Percentiles rank a stretch among this genome's conserved stretches.
Evolutionary conservation across 2,888 invertebrate genomes (phyloP).

Genomic region (Coelinius sp.): DNA sequence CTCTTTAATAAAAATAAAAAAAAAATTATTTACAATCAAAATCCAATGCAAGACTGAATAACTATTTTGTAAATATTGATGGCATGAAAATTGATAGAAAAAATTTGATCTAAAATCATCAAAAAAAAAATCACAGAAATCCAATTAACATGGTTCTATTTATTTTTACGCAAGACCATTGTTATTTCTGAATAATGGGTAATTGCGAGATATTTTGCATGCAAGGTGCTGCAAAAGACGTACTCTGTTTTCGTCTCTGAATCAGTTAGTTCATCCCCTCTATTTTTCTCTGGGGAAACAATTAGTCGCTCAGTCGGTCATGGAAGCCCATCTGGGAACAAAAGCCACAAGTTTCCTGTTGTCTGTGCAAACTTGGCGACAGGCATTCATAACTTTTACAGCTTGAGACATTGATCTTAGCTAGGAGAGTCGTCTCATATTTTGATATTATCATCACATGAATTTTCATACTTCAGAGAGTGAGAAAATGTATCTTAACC

Average conservation of each 20-base stretch:
- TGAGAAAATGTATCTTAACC: no score
- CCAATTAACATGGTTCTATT: not conserved
- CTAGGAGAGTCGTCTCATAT: not conserved
- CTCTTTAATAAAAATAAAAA: no score
- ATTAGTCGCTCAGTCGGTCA: constrained; percentile 5
- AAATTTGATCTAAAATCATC: no score
- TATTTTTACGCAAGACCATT: not conserved
- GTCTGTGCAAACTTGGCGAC: not conserved
- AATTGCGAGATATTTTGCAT: constrained; percentile 1
- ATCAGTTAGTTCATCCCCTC: not conserved
- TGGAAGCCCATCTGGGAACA: not conserved
- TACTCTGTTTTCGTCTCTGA: not conserved
- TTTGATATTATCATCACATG: no score
- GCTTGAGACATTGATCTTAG: not conserved
- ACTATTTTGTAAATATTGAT: no score
- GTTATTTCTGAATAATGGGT: not conserved
- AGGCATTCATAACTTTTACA: not conserved
- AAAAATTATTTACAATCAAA: no score
- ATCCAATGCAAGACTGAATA: no score
- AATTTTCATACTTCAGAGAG: no score
- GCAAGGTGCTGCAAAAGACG: not conserved
- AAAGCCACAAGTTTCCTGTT: constrained; percentile 22
- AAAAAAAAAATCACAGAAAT: not conserved
- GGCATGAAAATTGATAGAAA: no score
- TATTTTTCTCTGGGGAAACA: not conserved